Evolutionary conservation across 2,113 vertebrate genomes (phyloP).

Genomic region (Psammodynastes pulverulentus): DNA sequence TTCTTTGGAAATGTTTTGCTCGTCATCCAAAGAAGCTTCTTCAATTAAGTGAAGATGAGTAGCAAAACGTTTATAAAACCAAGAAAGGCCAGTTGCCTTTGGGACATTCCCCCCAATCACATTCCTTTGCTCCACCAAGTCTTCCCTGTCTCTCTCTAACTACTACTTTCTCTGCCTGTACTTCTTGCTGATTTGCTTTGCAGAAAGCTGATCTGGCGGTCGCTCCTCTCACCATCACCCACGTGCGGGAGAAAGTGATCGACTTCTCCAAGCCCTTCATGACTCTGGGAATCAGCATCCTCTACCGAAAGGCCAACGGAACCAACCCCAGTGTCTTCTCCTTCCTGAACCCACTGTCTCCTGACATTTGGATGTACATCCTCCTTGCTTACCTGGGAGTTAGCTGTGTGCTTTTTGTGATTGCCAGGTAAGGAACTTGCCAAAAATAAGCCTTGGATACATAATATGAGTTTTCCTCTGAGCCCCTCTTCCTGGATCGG

Average conservation of each 20-base stretch:
- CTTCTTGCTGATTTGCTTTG: background rate
- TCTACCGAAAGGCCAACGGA: slow-evolving; percentile 92
- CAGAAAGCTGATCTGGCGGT: slow-evolving; percentile 96
- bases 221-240: slow-evolving; percentile 96
- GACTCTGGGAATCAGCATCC: slow-evolving; percentile 95
- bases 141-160: background rate
- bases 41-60: background rate
- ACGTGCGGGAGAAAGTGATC: slow-evolving; percentile 90
- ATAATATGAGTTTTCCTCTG: background rate
- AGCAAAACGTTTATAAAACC: background rate
- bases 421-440: slow-evolving; percentile 83
- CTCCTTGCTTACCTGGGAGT: slow-evolving; percentile 96
- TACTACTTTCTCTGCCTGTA: background rate
- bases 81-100: background rate
- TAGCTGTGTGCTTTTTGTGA: slow-evolving; percentile 98
- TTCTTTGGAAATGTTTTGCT: background rate
- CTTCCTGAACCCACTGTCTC: slow-evolving; percentile 96
- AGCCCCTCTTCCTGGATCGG: background rate
- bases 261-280: slow-evolving; percentile 99
- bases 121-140: background rate
- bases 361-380: slow-evolving; percentile 99
- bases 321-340: slow-evolving; percentile 98
- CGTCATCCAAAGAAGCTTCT: background rate
- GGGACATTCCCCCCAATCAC: background rate
- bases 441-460: background rate